Evolutionary conservation across 2,113 vertebrate genomes (phyloP), one percentile per base, ranked within the genome.

Genomic region (Cyanocitta stelleri): DNA sequence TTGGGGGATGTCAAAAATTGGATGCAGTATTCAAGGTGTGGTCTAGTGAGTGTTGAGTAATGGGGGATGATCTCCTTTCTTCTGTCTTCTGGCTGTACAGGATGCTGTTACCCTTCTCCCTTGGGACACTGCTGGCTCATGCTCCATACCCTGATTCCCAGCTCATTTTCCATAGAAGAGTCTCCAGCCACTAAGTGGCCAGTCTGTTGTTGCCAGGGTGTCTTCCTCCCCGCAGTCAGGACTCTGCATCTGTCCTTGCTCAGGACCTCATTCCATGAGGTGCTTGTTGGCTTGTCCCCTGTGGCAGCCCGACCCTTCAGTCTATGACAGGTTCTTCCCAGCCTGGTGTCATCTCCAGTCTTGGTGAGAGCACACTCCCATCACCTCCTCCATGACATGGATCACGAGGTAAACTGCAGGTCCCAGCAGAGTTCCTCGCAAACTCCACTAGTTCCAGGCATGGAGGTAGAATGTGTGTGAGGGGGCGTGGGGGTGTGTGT

Each of bases 401-500:
- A 9, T 67, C 48, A 30, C 0, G 3, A 13, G 48, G 35, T 39
- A 24, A 48, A 29, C 30, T 56, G 58, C 63, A 55, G 22, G 24
- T 90, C 21, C n/a, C 29, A 49, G 63, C 3, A 30, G 13, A 54
- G 44, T 64, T 30, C 22, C 74, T 17, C 81, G 59, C 39, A 39
- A 62, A 26, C 59, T 72, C 13, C 32, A 2, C 48, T 13, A 27
- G 43, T 43, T 80, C 39, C 39, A 33, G 39, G 20, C 16, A 7
- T 29, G 5, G 16, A 8, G 6, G 3, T 24, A 5, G 46, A 44
- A 11, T 10, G 19, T 33, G 33, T 23, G 26, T 26, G 18, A 3
- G n/a, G 17, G 12, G 17, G 2, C 3, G 8, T 13, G 33, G 15
- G 10, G 0, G 7, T 8, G 3, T 7, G 9, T 3, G 32, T 6